A percentile compares a stretch with the other conserved stretches of the same genome.
phyloP scores from a whole-genome alignment of 2,888 invertebrate genomes.

The Lapara coniferarum region DNA sequence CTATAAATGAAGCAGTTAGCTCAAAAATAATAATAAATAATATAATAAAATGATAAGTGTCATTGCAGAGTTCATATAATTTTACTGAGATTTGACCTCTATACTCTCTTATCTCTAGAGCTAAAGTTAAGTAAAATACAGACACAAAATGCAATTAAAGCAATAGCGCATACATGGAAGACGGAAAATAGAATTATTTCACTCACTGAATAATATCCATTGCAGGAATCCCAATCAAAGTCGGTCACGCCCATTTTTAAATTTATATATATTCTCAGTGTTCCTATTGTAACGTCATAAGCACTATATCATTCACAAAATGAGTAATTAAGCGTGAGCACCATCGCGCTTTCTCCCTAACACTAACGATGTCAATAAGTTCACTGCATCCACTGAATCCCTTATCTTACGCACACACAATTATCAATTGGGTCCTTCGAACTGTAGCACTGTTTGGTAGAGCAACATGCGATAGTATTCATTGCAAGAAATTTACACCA shows the following conservation, averaged over 20 bases:
- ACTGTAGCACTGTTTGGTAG: slow-evolving; percentile 59
- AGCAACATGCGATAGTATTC: slow-evolving; percentile 63
- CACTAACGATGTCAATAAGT: slow-evolving; percentile 51
- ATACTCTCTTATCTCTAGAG: slow-evolving; percentile 22
- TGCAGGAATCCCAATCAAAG: slow-evolving; percentile 77
- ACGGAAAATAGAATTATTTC: slow-evolving; percentile 34
- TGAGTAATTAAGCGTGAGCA: slow-evolving; percentile 45
- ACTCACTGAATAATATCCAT: slow-evolving; percentile 79
- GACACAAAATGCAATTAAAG: slow-evolving; percentile 30
- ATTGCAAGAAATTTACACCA: slow-evolving; percentile 53
- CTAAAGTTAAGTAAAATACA: slow-evolving; percentile 29
- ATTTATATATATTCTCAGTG: slow-evolving; percentile 50
- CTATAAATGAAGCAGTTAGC: slow-evolving; percentile 11
- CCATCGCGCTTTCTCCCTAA: slow-evolving; percentile 45
- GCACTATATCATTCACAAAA: slow-evolving; percentile 56
- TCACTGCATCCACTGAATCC: slow-evolving; percentile 48
- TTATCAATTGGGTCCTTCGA: slow-evolving; percentile 65
- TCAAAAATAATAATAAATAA: slow-evolving; percentile 3
- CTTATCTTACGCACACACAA: slow-evolving; percentile 77
- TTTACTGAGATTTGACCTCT: slow-evolving; percentile 19
- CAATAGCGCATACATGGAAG: slow-evolving; percentile 26
- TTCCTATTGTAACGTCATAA: slow-evolving; percentile 49
- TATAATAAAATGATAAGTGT: slow-evolving; percentile 33
- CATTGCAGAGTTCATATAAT: slow-evolving; percentile 43
- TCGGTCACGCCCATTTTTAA: slow-evolving; percentile 79